Conservation (phyloP, 2,888 invertebrate species). For the Drosophila barbarae region DNA sequence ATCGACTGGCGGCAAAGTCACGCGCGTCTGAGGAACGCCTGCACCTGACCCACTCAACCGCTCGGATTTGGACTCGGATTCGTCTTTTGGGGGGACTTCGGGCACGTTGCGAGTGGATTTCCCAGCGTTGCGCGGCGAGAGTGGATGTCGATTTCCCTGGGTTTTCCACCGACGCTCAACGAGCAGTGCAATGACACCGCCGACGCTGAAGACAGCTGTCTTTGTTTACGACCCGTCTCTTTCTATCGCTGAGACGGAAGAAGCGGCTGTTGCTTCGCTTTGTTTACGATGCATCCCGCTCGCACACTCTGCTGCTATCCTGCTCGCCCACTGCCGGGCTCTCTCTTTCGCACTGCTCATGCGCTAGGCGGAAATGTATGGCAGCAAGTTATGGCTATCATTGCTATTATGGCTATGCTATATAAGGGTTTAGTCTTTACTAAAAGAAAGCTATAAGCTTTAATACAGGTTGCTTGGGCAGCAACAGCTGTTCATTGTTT, state of each 20-base stretch:
- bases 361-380: conserved; percentile 45
- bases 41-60: conserved; percentile 76
- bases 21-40: conserved; percentile 56
- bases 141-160: conserved; percentile 1
- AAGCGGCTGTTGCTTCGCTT: conserved; percentile 54
- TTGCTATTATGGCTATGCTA: conserved; percentile 8
- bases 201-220: conserved; percentile 67
- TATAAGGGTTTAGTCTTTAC: conserved; percentile 11
- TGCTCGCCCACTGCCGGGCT: conserved; percentile 20
- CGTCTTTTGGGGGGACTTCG: not conserved
- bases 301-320: conserved; percentile 40
- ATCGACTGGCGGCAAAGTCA: conserved; percentile 49
- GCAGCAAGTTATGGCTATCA: conserved; percentile 29
- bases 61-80: conserved; percentile 4
- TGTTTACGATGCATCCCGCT: conserved; percentile 74
- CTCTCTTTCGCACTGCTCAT: conserved; percentile 35
- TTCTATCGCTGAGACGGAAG: conserved; percentile 63
- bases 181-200: conserved; percentile 67
- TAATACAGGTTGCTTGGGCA: conserved; percentile 20
- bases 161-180: conserved; percentile 14
- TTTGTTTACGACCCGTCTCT: conserved; percentile 77
- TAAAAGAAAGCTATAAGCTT: conserved; percentile 11
- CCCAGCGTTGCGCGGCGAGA: conserved; percentile 34
- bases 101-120: conserved; percentile 26
- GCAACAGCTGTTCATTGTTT: conserved; percentile 65